Evolutionary conservation across 2,888 invertebrate genomes (phyloP).

Genomic region (Patella pellucida): DNA sequence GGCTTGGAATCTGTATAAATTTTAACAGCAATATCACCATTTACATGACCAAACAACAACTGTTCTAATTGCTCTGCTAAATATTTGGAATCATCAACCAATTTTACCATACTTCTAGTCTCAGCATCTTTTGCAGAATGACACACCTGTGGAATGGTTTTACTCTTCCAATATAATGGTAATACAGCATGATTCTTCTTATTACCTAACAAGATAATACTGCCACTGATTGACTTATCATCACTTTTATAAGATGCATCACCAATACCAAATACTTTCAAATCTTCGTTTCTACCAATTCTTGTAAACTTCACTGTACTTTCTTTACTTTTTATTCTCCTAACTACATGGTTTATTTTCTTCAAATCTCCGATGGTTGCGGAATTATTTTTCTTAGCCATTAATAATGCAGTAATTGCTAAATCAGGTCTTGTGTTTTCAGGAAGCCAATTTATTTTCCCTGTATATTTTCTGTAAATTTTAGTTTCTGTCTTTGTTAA

Average conservation of each 20-base stretch:
- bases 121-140: background rate
- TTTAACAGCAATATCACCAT: background rate
- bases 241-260: slow-evolving; percentile 1
- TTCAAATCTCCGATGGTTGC: slow-evolving; percentile 1
- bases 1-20: slow-evolving; percentile 5
- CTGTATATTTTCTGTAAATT: background rate
- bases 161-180: slow-evolving; percentile 6
- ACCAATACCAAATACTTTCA: slow-evolving; percentile 6
- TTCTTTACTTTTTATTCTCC: background rate
- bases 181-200: background rate
- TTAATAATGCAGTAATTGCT: slow-evolving; percentile 1
- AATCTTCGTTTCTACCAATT: slow-evolving; percentile 1
- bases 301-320: background rate
- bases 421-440: slow-evolving; percentile 2
- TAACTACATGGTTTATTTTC: slow-evolving; percentile 1
- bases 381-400: slow-evolving; percentile 6
- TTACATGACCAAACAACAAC: background rate
- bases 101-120: slow-evolving; percentile 8
- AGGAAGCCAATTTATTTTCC: slow-evolving; percentile 2
- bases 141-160: background rate
- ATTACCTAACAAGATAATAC: too few relatives aligned
- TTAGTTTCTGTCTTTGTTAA: slow-evolving; percentile 6
- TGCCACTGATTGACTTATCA: background rate
- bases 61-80: slow-evolving; percentile 6
- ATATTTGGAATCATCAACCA: slow-evolving; percentile 10